Evolutionary conservation across 2,797 vertebrate genomes (phyloP), one percentile per base, ranked within the genome.

Genomic region (Potorous gilbertii): DNA sequence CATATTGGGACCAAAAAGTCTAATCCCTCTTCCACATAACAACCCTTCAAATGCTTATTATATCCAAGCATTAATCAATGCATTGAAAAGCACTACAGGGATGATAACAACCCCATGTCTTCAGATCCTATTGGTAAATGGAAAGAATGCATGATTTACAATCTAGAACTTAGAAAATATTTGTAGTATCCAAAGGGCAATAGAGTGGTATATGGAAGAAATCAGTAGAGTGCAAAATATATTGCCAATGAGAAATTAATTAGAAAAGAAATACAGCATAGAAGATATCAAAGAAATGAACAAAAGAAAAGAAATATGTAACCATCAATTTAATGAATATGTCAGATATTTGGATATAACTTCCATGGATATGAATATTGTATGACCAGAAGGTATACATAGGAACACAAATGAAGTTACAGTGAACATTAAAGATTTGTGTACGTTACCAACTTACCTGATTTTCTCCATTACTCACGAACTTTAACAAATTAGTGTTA

Each of bases 401-500:
- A 55, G 74, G 29, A 12, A 12, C 10, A 28, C 0, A 62, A 3
- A 16, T 1, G 6, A 56, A 54, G n/a, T 14, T 27, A 46, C 12
- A 50, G 1, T 27, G 24, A 46, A 50, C 21, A 28, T 87, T 87
- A 87, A 87, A 87, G 3, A 87, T 40, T 46, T 40, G n/a, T 81
- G 6, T 2, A 81, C 2, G 0, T 50, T 24, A 87, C 6, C 40
- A 87, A 87, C 40, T 0, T 4, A 27, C 8, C 91, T 56, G 52
- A 54, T 54, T 12, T 31, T 27, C 55, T 91, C 66, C 55, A 81
- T 27, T 50, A 1, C 3, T 95, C 55, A 62, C n/a, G 94, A 90
- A 62, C 55, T 57, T 89, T 24, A 52, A 28, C 91, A 57, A 62
- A 52, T 56, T 56, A 92, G 96, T 40, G 91, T 93, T 57, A 31